Percentiles rank a stretch among this genome's conserved stretches.
phyloP scores from a whole-genome alignment of 2,888 invertebrate species.

The Brachycybe producta region DNA sequence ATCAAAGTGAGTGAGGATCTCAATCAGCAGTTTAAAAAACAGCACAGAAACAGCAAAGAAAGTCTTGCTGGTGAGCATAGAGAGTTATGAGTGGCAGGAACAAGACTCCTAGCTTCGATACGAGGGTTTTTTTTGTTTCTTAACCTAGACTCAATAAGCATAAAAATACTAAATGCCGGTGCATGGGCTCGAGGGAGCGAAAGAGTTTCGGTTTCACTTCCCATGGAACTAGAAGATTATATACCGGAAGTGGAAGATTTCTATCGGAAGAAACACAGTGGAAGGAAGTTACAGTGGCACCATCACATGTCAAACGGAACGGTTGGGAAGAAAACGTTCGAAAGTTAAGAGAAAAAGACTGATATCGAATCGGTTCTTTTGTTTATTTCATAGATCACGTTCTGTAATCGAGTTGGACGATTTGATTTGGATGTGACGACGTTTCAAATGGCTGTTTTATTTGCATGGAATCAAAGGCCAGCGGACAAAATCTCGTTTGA shows the following conservation, averaged over 20 bases:
- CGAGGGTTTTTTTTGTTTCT: neutral
- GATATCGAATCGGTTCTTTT: slow-evolving; percentile 14
- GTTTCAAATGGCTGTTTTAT: slow-evolving; percentile 98
- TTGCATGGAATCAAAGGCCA: slow-evolving; percentile 96
- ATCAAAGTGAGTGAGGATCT: slow-evolving; percentile 96
- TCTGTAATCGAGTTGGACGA: slow-evolving; percentile 77
- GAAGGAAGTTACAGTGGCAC: slow-evolving; percentile 94
- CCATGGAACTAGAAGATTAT: slow-evolving; percentile 94
- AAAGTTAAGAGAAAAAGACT: neutral
- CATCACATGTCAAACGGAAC: slow-evolving; percentile 99
- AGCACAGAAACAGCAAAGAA: slow-evolving; percentile 55
- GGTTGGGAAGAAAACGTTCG: slow-evolving; percentile 34
- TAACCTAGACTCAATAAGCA: slow-evolving; percentile 57
- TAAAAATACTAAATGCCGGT: slow-evolving; percentile 96
- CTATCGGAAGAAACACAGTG: slow-evolving; percentile 93
- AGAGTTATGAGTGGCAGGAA: neutral
- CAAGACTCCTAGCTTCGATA: neutral
- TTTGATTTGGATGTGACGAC: slow-evolving; percentile 98
- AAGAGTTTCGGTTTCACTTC: slow-evolving; percentile 86
- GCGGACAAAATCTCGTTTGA: slow-evolving; percentile 89
- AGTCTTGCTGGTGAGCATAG: slow-evolving; percentile 41
- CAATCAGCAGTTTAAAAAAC: slow-evolving; percentile 74
- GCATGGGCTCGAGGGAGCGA: slow-evolving; percentile 96
- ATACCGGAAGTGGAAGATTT: slow-evolving; percentile 99
- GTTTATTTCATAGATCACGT: slow-evolving; percentile 54